Base-by-base conservation (phyloP, 2,797 vertebrate species). In the Myotis pilosus region DNA sequence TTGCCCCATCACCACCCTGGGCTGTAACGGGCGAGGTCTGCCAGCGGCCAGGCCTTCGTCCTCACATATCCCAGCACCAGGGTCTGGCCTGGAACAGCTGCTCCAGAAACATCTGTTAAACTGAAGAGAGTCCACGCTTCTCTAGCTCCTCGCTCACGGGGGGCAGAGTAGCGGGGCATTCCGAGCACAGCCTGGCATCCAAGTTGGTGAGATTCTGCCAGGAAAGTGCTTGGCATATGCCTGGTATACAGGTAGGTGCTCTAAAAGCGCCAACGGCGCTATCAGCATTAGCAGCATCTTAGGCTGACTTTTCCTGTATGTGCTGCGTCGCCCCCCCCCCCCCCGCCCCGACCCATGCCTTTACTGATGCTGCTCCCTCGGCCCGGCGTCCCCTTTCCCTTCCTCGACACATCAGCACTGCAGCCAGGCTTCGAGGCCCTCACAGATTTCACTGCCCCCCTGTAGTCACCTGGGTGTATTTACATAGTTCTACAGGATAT, bases 391-490 rank as follows among this genome's bases (percentile, higher is more conserved):
- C 13, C 41, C 47, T 55, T 69, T 57, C 81, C 82, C 57, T 25
- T 38, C n/a, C 30, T 12, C 38, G 5, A 51, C 33, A 20, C 49
- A 33, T 55, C 69, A 72, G 20, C n/a, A 28, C 76, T 91, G 60
- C 66, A 30, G 78, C 47, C 71, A 86, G 55, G 13, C 66, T 76
- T 22, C 2, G 6, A 62, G 74, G 86, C 76, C 62, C 76, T 41
- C 2, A 51, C 41, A 4, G 22, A 57, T 17, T 30, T 16, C 68
- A 78, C 49, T 36, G 57, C 75, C 16, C 19, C 28, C 64, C 51
- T 4, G 0, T 0, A 1, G 41, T 25, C 20, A 2, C 15, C 16
- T 9, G 7, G 51, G n/a, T 15, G 17, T 13, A n/a, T 28, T 75
- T 72, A 62, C 62, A 15, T 6, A 9, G 57, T 44, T 47, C 8